Evolutionary conservation across 37 sponge, comb jelly and placozoan species (phyloP), one percentile per base, ranked within the genome.

Genomic region (Beroe ovata): DNA sequence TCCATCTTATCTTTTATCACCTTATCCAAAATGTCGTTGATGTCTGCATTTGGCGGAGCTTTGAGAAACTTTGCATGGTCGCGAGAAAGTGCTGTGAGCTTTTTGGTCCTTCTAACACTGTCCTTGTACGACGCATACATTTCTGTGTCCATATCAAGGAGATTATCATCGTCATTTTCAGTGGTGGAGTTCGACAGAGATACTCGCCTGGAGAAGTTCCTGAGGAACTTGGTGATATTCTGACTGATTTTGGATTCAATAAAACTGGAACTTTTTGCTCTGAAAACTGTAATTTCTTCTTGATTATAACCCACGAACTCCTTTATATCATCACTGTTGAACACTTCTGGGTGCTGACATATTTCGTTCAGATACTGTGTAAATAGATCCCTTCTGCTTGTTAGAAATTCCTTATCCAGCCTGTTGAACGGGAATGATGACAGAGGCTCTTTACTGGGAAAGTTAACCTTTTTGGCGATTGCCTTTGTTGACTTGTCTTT

Each of bases 111-210:
- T 29, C 54, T 37, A 14, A 25, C 22, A 22, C 54, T 77, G 23
- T 77, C 84, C 84, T 77, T 77, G 54, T 77, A 77, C 4, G 84
- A 77, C 3, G 84, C 84, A 36, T 40, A 77, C 84, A 42, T 77
- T 29, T 77, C 84, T 21, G 54, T 21, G n/a, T 36, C 38, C n/a
- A 77, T 77, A 25, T 77, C 84, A 42, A 42, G 54, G 8, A 77
- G 33, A 42, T 36, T 42, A 1, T 77, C 54, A 4, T 77, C 54
- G 21, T 36, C 35, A 3, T 20, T 0, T 0, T 42, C 54, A 21
- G 84, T 25, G 20, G 26, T 77, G 23, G 84, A 6, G 69, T 66
- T 30, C 0, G 69, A 66, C 69, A 66, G 35, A 37, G 69, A 66
- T 8, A 66, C 16, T 11, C 69, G 16, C 25, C 54, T 38, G 25